A percentile compares a stretch with the other conserved stretches of the same genome.
Conservation (phyloP, 2,797 vertebrate species). For the Chelon labrosus region DNA sequence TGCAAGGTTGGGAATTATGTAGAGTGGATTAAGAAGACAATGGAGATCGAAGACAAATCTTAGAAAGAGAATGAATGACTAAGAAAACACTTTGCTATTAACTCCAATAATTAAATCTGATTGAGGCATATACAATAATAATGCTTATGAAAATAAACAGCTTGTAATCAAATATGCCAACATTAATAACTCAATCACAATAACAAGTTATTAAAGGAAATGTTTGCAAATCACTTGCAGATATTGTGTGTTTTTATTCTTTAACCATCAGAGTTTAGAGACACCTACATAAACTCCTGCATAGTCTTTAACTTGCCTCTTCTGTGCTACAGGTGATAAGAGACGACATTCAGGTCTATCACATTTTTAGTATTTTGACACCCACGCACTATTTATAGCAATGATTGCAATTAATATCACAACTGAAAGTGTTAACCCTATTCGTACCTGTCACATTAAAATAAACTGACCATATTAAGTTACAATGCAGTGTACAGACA, state of each 20-base stretch:
- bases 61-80: neutral
- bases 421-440: too few relatives aligned
- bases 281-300: too few relatives aligned
- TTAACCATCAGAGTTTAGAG: too few relatives aligned
- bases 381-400: too few relatives aligned
- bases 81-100: neutral
- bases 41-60: conserved; percentile 63
- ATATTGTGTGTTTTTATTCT: neutral
- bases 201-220: conserved; percentile 32
- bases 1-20: conserved; percentile 91
- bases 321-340: too few relatives aligned
- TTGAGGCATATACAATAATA: neutral
- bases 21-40: conserved; percentile 90
- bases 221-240: conserved; percentile 25
- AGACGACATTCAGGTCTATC: too few relatives aligned
- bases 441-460: too few relatives aligned
- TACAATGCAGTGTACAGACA: too few relatives aligned
- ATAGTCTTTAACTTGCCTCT: too few relatives aligned
- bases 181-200: conserved; percentile 10
- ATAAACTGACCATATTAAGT: too few relatives aligned
- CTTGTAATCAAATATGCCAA: conserved; percentile 28
- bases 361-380: too few relatives aligned
- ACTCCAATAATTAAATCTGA: neutral
- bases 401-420: too few relatives aligned
- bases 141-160: conserved; percentile 1